Evolutionary conservation across 2,113 vertebrate species (phyloP), one percentile per base, ranked within the genome.

Genomic region (Nothobranchius furzeri): DNA sequence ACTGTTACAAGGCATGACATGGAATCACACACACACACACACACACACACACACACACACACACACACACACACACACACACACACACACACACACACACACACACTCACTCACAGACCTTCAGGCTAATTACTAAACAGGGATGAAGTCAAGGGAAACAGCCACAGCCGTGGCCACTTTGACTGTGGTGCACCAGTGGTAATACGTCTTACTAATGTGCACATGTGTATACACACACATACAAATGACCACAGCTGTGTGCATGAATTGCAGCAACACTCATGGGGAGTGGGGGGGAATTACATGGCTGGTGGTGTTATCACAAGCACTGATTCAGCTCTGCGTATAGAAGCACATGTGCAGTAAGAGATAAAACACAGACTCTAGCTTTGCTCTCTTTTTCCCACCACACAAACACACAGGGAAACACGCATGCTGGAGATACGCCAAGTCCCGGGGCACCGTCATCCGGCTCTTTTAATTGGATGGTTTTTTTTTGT

Each of bases 41-140:
- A 64, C 48, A 30, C 25, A 30, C 47, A 47, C 52, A 85, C 76
- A 68, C 76, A 82, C 25, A 66, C 47, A 47, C 49, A 64, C 48
- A 64, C 24, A 56, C 61, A 66, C 64, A 60, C 64, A 64, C 68
- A 25, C 48, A 51, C 66, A 66, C 70, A 74, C 65, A 78, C 68
- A 76, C 64, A 82, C 76, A 82, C 25, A 66, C 47, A 47, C 49
- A 64, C 48, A 64, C 24, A 56, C 61, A 66, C 64, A 60, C 64
- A 64, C 68, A 17, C 48, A 51, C 66, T 64, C 70, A 74, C 65
- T 76, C 68, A 76, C 64, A 84, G 24, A 55, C 80, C 83, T 80
- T 91, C 88, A 85, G 71, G 40, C 71, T 89, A 90, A 91, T 88
- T 89, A 84, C 71, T 81, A 73, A 86, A 91, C 90, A 87, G 13